Conservation (phyloP, 1,140 invertebrate genomes). For the Drosophila setifemur region DNA sequence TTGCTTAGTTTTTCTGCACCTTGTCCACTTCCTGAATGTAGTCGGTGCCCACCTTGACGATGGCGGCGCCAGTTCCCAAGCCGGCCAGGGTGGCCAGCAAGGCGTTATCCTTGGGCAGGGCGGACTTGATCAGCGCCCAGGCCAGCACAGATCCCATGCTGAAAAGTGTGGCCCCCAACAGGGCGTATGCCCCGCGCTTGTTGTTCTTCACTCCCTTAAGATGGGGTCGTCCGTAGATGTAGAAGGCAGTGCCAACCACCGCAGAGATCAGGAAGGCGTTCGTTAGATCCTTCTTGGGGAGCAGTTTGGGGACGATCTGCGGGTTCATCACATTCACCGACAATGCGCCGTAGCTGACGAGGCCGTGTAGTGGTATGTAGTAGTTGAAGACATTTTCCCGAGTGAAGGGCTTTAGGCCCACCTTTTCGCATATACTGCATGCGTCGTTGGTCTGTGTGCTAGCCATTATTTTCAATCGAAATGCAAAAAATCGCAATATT, state of each 20-base stretch:
- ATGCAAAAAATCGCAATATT: slow-evolving; percentile 39
- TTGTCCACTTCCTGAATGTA: slow-evolving; percentile 83
- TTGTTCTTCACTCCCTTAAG: slow-evolving; percentile 78
- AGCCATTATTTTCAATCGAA: slow-evolving; percentile 63
- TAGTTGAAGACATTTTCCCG: slow-evolving; percentile 85
- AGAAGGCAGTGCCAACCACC: slow-evolving; percentile 85
- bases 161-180: slow-evolving; percentile 86
- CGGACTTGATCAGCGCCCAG: slow-evolving; percentile 88
- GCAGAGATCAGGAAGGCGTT: slow-evolving; percentile 85
- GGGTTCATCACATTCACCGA: slow-evolving; percentile 88
- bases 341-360: slow-evolving; percentile 85
- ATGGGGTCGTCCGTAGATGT: slow-evolving; percentile 86
- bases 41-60: slow-evolving; percentile 85
- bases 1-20: slow-evolving; percentile 45
- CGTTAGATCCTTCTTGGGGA: slow-evolving; percentile 78
- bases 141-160: slow-evolving; percentile 88
- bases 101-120: slow-evolving; percentile 86
- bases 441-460: slow-evolving; percentile 38
- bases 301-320: slow-evolving; percentile 83
- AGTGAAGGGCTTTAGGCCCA: slow-evolving; percentile 85
- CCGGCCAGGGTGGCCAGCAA: slow-evolving; percentile 85
- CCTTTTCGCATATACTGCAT: slow-evolving; percentile 82
- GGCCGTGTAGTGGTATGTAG: slow-evolving; percentile 86
- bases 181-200: slow-evolving; percentile 84
- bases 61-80: slow-evolving; percentile 84